phyloP scores from a whole-genome alignment of 1,140 invertebrate species.

The Brachionus asplanchnoidis region DNA sequence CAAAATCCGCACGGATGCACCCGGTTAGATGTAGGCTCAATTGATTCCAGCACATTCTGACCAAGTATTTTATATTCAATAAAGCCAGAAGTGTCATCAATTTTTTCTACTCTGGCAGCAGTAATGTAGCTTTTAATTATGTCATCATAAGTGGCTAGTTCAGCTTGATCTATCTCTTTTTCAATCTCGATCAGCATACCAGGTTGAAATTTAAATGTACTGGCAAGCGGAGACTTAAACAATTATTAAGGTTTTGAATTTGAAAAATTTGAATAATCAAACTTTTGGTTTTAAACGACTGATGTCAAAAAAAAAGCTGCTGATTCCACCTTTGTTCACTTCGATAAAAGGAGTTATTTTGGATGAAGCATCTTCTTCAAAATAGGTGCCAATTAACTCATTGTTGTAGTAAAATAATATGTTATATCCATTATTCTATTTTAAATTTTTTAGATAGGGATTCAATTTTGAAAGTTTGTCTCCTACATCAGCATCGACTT shows the following conservation, averaged over 20 bases:
- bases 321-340: neutral
- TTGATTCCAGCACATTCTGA: neutral
- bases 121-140: neutral
- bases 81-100: neutral
- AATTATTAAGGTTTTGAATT: neutral
- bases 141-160: neutral
- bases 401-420: conserved; percentile 18
- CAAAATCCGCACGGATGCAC: conserved; percentile 36
- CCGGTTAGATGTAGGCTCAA: conserved; percentile 1
- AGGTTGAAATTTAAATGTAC: neutral
- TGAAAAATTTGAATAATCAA: neutral
- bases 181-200: neutral
- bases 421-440: neutral
- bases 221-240: neutral
- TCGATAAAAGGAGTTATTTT: neutral
- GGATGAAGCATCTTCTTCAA: neutral
- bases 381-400: neutral
- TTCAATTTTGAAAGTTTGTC: neutral
- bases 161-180: neutral
- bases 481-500: neutral
- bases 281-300: neutral
- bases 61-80: neutral
- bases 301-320: neutral
- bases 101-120: neutral
- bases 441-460: neutral